Evolutionary conservation across 2,797 vertebrate genomes (phyloP).

Genomic region (Rhyacichthys aspro): DNA sequence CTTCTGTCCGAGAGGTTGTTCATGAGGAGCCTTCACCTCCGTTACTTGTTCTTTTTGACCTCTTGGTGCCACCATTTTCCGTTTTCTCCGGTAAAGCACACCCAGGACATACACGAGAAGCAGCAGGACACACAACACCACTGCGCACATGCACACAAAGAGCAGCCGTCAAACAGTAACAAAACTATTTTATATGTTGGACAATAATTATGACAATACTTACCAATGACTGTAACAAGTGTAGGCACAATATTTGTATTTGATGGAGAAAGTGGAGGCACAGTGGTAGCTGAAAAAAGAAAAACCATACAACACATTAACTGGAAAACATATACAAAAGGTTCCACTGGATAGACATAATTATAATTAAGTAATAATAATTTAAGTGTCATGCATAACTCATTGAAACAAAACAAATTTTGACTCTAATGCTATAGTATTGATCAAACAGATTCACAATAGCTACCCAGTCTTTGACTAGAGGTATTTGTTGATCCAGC

Average conservation of each 20-base stretch:
- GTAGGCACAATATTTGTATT: conserved; percentile 3
- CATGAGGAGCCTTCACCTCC: neutral
- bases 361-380: too few relatives aligned
- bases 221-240: conserved; percentile 57
- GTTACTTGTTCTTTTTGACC: neutral
- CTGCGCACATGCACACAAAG: conserved; percentile 48
- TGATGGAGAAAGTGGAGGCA: neutral
- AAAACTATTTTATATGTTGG: neutral
- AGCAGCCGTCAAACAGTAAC: neutral
- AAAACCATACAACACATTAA: neutral
- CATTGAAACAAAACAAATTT: too few relatives aligned
- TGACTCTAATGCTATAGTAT: too few relatives aligned
- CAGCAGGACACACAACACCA: conserved; percentile 63
- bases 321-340: neutral
- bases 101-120: conserved; percentile 52
- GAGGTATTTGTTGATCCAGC: too few relatives aligned
- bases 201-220: neutral
- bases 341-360: too few relatives aligned
- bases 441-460: too few relatives aligned
- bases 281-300: neutral
- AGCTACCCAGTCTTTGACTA: too few relatives aligned
- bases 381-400: too few relatives aligned
- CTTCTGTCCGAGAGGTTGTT: neutral
- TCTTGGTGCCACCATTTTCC: conserved; percentile 56
- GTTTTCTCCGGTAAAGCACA: conserved; percentile 62